These are phyloP conservation scores for Oeneis ivallda DNA, from an alignment of 2,888 invertebrate genomes.

Conservation along the genomic window DNA sequence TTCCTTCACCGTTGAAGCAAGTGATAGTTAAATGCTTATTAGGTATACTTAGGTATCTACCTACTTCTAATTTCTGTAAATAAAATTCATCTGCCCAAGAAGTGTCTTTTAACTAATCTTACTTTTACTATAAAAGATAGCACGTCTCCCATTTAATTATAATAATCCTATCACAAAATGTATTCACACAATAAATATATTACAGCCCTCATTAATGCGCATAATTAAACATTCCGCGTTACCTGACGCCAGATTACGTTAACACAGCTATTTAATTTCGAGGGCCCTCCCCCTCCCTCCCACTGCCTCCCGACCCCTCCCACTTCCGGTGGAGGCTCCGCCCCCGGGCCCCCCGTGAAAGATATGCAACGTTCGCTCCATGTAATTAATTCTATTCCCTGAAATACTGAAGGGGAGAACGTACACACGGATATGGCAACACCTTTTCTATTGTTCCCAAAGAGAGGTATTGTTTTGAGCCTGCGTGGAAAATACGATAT, in stretches of 20 bases:
- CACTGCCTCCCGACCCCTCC: slow-evolving; percentile 37
- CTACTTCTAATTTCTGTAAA: no score
- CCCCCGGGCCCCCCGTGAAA: slow-evolving; percentile 34
- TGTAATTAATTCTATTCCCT: slow-evolving; percentile 51
- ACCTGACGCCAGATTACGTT: slow-evolving; percentile 46
- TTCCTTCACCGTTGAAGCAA: no score
- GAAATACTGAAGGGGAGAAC: slow-evolving; percentile 36
- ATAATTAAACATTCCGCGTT: slow-evolving; percentile 46
- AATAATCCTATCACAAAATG: slow-evolving; percentile 19
- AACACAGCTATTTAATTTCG: slow-evolving; percentile 48
- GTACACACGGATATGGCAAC: slow-evolving; percentile 34
- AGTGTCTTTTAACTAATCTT: no score
- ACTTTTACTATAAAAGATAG: not conserved
- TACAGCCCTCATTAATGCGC: slow-evolving; percentile 37
- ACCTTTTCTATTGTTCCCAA: slow-evolving; percentile 34
- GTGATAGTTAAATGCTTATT: no score
- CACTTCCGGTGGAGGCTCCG: slow-evolving; percentile 43
- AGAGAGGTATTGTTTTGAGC: slow-evolving; percentile 29
- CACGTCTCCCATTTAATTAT: not conserved
- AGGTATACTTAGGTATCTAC: no score
- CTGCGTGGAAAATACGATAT: slow-evolving; percentile 19
- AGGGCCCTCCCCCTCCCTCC: slow-evolving; percentile 32
- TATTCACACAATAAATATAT: slow-evolving; percentile 31
- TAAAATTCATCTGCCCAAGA: no score
- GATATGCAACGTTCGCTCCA: slow-evolving; percentile 45